Base-by-base conservation (phyloP, 2,888 invertebrate genomes). In the Lycocerus yunnanus region DNA sequence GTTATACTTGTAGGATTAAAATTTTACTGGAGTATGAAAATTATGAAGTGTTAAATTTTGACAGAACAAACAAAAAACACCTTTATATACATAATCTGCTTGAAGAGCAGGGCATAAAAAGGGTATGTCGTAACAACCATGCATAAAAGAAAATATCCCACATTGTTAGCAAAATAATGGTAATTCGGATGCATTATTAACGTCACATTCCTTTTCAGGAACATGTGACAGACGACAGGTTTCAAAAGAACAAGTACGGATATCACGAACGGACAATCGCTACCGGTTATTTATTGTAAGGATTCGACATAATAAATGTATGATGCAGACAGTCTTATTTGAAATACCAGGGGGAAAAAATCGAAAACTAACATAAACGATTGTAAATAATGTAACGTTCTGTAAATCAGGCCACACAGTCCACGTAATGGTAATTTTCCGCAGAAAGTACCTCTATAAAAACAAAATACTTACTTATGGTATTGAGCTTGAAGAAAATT, bases 401-500 rank as follows among this genome's bases (percentile, higher is more conserved):
- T n/a, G n/a, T 43, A 43, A 43, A 43, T 43, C 13, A 43, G 43
- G 43, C 6, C 43, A 43, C 21, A 21, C 5, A 43, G 43, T 43
- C n/a, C 6, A n/a, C 6, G n/a, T 43, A 43, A 43, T 43, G 43
- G 43, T 43, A 43, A 43, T 43, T 43, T 43, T n/a, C 5, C 0
- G n/a, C 43, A 3, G 43, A n/a, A n/a, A 43, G 43, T 13, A 4
- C 8, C 43, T 43, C 43, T 43, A 18, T 63, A 20, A 16, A 18
- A 58, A 59, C 15, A 24, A 72, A 27, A 82, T 86, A 93, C 94
- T 94, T 87, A 97, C 97, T 94, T 96, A 90, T 97, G 97, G 88
- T 97, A 97, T 89, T 97, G 97, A 78, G 97, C 95, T 88, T 97
- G 97, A 72, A 97, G 90, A 88, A 96, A 97, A 88, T 95, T 96